phyloP scores from a whole-genome alignment of 2,888 invertebrate species.

The Epistrophe eligans region DNA sequence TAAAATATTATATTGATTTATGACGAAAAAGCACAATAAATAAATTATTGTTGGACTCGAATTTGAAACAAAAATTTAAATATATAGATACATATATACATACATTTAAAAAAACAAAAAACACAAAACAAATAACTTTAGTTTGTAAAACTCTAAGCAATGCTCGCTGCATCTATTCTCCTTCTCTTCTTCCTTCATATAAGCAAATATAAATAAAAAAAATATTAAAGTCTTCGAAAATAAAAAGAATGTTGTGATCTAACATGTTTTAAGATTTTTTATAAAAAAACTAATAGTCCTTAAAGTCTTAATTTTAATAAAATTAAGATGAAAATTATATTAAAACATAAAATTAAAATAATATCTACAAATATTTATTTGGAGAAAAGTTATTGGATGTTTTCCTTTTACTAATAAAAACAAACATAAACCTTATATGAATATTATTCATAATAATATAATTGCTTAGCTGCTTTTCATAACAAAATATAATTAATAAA shows the following conservation, averaged over 20 bases:
- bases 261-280: constrained; percentile 75
- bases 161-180: constrained; percentile 75
- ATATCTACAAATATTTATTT: constrained; percentile 65
- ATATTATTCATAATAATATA: constrained; percentile 30
- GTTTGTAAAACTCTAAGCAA: constrained; percentile 75
- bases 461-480: constrained; percentile 67
- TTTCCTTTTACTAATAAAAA: constrained; percentile 70
- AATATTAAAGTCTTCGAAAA: constrained; percentile 77
- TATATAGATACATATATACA: constrained; percentile 8
- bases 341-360: constrained; percentile 48
- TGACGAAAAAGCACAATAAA: constrained; percentile 73
- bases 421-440: constrained; percentile 41
- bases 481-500: constrained; percentile 46
- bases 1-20: constrained; percentile 59
- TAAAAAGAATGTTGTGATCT: constrained; percentile 76
- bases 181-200: constrained; percentile 76
- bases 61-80: constrained; percentile 56
- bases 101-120: constrained; percentile 20
- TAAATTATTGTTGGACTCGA: constrained; percentile 75
- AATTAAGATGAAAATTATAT: constrained; percentile 68
- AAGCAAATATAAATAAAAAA: constrained; percentile 72
- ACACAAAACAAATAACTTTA: constrained; percentile 62
- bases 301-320: constrained; percentile 71
- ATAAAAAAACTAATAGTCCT: constrained; percentile 73
- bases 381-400: constrained; percentile 65